Evolutionary conservation across 1,140 invertebrate species (phyloP).

Genomic region (Trichomalopsis sarcophagae): DNA sequence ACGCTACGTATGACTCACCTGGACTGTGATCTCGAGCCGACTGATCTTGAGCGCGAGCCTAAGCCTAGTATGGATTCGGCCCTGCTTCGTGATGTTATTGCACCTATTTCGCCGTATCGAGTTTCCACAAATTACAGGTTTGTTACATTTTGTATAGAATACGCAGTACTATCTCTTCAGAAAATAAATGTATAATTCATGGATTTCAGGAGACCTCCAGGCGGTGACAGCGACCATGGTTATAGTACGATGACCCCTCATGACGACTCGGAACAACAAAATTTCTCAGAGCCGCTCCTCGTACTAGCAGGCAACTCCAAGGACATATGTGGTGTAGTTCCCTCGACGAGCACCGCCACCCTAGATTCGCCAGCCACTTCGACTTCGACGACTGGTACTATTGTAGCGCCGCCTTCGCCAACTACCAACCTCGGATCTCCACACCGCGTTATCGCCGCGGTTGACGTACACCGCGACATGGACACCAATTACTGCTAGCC

Average conservation of each 20-base stretch:
- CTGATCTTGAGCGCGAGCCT: slow-evolving; percentile 67
- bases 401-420: slow-evolving; percentile 63
- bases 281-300: slow-evolving; percentile 80
- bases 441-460: slow-evolving; percentile 87
- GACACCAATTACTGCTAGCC: slow-evolving; percentile 77
- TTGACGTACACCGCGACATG: slow-evolving; percentile 90
- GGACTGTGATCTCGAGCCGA: slow-evolving; percentile 66
- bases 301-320: slow-evolving; percentile 69
- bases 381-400: slow-evolving; percentile 41
- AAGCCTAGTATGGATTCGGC: slow-evolving; percentile 77
- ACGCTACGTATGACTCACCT: slow-evolving; percentile 71
- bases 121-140: slow-evolving; percentile 85
- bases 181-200: not conserved
- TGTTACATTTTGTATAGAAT: not conserved
- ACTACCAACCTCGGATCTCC: slow-evolving; percentile 73
- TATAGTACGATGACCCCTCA: slow-evolving; percentile 97
- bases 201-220: slow-evolving; percentile 79
- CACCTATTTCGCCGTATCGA: slow-evolving; percentile 90
- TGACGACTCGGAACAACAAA: slow-evolving; percentile 88
- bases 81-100: slow-evolving; percentile 75
- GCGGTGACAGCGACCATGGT: slow-evolving; percentile 93
- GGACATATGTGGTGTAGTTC: slow-evolving; percentile 53
- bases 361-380: slow-evolving; percentile 44
- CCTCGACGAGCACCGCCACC: slow-evolving; percentile 4
- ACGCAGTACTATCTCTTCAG: not conserved